Base-by-base conservation (phyloP, 2,113 vertebrate species). In the Circaetus cinerascens region DNA sequence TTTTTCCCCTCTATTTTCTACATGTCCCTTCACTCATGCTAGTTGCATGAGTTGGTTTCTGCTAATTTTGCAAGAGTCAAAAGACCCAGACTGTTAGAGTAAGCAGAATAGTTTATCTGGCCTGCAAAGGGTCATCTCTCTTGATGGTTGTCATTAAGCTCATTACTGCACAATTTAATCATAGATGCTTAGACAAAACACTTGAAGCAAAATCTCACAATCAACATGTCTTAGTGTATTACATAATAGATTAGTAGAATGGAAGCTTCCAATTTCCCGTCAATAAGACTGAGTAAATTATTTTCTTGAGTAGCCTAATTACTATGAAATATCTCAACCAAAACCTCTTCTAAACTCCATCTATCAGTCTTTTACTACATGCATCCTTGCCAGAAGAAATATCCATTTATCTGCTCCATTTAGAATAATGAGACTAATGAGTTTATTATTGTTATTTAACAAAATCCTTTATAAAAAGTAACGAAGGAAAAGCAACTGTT, bases 351-450 rank as follows among this genome's bases (percentile, higher is more conserved):
- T 68, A 76, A 86, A 88, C 26, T 93, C 74, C 74, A 81, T 93
- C 74, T 93, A 53, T 91, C 77, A 78, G 64, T 55, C 60, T 40
- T 73, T 88, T 90, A 59, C 38, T 78, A 68, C n/a, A 45, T 22
- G 53, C 38, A 66, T 45, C 43, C 78, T 72, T 85, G 53, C 82
- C 67, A 88, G 62, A 93, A 94, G 66, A 82, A 86, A 86, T 50
- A 88, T n/a, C 46, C n/a, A 69, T 63, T 88, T 96, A 86, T 90
- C 81, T 88, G 43, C 60, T 76, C 29, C 62, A 50, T 86, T 95
- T 96, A 93, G 63, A 92, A 85, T 88, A 95, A 92, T 76, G 38
- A 90, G 53, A 68, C 57, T 96, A 97, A 88, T 68, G 71, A 86
- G 74, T 69, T 92, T 79, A 38, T 87, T 93, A 93, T 86, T 86